Conservation (phyloP, 2,797 vertebrate species). For the Cyprinodon diabolis region DNA sequence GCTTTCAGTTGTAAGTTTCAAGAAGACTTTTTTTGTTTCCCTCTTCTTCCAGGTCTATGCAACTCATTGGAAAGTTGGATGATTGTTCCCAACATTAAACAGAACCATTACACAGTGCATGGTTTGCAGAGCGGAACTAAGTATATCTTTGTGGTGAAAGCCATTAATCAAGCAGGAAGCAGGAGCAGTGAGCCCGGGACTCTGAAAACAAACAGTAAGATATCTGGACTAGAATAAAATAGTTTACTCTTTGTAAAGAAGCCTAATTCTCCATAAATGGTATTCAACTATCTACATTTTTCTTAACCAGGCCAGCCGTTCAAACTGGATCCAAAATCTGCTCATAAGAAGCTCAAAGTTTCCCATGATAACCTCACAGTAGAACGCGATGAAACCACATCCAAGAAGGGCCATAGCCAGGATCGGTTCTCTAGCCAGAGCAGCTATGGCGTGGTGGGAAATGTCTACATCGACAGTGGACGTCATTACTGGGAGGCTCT, state of each 20-base stretch:
- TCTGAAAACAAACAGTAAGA: constrained; percentile 98
- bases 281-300: neutral
- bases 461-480: constrained; percentile 96
- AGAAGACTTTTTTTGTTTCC: neutral
- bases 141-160: constrained; percentile 98
- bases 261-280: neutral
- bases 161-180: constrained; percentile 98
- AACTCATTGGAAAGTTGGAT: constrained; percentile 95
- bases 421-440: constrained; percentile 95
- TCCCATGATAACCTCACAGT: constrained; percentile 97
- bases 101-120: constrained; percentile 98
- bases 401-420: constrained; percentile 95
- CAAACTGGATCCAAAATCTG: constrained; percentile 97
- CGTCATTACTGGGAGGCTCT: constrained; percentile 99
- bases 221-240: constrained; percentile 1
- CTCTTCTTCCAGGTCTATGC: constrained; percentile 67
- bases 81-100: constrained; percentile 99
- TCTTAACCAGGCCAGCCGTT: constrained; percentile 90
- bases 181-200: constrained; percentile 95
- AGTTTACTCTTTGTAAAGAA: neutral
- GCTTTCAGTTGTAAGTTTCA: neutral
- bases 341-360: constrained; percentile 96
- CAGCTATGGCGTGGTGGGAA: constrained; percentile 96
- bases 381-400: constrained; percentile 95
- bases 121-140: constrained; percentile 97